phyloP scores from a whole-genome alignment of 2,888 invertebrate species.

The Noctua fimbriata region DNA sequence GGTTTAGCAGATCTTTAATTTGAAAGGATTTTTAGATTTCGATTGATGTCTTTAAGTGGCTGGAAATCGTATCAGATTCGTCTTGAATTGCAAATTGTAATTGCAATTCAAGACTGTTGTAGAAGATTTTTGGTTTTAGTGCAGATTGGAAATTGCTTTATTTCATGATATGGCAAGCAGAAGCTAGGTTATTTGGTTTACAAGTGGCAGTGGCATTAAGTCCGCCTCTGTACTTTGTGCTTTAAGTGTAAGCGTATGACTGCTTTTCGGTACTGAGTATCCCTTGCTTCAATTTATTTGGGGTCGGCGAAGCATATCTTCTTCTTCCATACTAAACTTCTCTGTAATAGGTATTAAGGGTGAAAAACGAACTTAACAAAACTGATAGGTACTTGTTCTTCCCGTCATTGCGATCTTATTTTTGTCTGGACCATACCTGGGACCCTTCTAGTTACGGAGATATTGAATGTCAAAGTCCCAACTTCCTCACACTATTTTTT shows the following conservation, averaged over 20 bases:
- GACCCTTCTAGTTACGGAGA: background rate
- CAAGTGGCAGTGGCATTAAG: background rate
- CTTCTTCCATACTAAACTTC: no score
- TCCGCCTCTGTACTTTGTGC: no score
- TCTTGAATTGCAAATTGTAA: background rate
- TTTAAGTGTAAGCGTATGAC: background rate
- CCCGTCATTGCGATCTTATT: no score
- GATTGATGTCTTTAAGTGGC: background rate
- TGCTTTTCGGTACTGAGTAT: background rate
- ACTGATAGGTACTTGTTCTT: no score
- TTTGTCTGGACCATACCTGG: background rate
- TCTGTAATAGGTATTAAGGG: no score
- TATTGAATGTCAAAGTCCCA: background rate
- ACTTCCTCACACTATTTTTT: no score
- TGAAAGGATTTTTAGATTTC: constrained; percentile 30
- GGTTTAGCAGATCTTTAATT: constrained; percentile 36
- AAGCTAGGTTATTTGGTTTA: background rate
- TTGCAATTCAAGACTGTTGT: no score
- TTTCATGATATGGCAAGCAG: background rate
- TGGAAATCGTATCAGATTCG: background rate
- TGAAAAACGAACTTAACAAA: no score
- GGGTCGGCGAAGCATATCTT: no score
- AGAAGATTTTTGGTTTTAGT: background rate
- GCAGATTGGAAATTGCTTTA: background rate
- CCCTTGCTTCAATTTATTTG: no score